phyloP scores from a whole-genome alignment of 2,113 vertebrate genomes.

The human (Homo sapiens) region GRCh38 chr4:98889501-98890000 shows the following conservation, averaged over 20 bases:
- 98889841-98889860: not conserved
- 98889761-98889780: not conserved
- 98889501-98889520: not conserved
- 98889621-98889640: not conserved
- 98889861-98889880: conserved; percentile 31
- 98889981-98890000: not conserved
- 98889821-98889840: not conserved
- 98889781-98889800: not conserved
- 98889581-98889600: conserved; percentile 1
- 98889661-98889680: not conserved
- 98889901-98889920: not conserved
- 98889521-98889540: not conserved
- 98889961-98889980: not conserved
- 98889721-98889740: not conserved
- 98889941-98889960: not conserved
- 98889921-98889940: not conserved
- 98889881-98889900: conserved; percentile 46
- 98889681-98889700: not conserved
- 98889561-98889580: not conserved
- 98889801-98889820: not conserved
- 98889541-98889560: not conserved
- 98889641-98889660: not conserved
- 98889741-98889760: not conserved
- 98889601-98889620: not conserved
- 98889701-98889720: not conserved